These are phyloP conservation scores for Oppia nitens DNA, from an alignment of 1,140 invertebrate species.

Conservation along the genomic window DNA sequence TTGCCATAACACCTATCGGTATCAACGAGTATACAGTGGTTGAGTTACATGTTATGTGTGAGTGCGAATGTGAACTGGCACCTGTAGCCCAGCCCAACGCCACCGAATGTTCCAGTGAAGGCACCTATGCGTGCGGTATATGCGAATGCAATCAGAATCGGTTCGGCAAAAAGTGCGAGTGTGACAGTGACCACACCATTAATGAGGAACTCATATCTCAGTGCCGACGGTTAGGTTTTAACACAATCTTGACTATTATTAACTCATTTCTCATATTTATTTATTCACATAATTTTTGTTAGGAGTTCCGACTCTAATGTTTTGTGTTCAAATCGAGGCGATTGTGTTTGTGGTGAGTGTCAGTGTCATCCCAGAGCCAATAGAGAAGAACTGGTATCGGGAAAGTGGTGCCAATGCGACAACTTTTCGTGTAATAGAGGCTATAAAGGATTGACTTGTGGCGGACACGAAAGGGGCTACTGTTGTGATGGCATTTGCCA, in stretches of 20 bases:
- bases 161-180: slow-evolving; percentile 73
- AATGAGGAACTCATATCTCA: slow-evolving; percentile 12
- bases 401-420: slow-evolving; percentile 78
- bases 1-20: slow-evolving; percentile 78
- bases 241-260: background rate
- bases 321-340: slow-evolving; percentile 33
- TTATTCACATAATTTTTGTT: slow-evolving; percentile 7
- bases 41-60: slow-evolving; percentile 68
- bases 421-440: slow-evolving; percentile 78
- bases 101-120: slow-evolving; percentile 16
- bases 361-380: slow-evolving; percentile 26
- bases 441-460: slow-evolving; percentile 52
- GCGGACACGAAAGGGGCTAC: slow-evolving; percentile 32
- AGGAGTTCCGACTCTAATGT: background rate
- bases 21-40: slow-evolving; percentile 66
- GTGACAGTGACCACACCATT: slow-evolving; percentile 30
- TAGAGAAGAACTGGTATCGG: slow-evolving; percentile 30
- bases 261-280: background rate
- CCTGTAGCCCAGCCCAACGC: background rate
- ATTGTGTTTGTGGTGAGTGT: slow-evolving; percentile 46
- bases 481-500: slow-evolving; percentile 45
- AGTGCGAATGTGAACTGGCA: slow-evolving; percentile 60
- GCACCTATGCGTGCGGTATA: slow-evolving; percentile 53
- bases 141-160: slow-evolving; percentile 58
- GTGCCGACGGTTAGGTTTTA: slow-evolving; percentile 16